Evolutionary conservation across 2,797 vertebrate species (phyloP).

Genomic region (Epinephelus coioides): DNA sequence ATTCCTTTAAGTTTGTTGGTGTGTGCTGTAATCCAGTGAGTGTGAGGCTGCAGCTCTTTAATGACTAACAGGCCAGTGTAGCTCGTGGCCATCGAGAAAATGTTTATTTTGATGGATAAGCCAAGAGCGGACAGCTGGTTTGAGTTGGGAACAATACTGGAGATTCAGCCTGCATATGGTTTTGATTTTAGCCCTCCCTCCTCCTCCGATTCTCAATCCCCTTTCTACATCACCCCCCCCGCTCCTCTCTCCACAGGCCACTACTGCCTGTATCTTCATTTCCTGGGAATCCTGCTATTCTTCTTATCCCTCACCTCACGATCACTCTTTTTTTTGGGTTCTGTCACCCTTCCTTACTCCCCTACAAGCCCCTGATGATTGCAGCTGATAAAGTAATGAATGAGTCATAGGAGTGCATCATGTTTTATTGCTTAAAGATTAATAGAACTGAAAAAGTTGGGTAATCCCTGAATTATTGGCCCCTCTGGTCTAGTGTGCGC

Average conservation of each 20-base stretch:
- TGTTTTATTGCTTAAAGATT: conserved; percentile 70
- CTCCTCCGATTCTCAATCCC: conserved; percentile 59
- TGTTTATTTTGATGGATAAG: conserved; percentile 89
- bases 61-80: conserved; percentile 82
- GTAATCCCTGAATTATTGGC: conserved; percentile 66
- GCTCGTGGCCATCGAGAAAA: conserved; percentile 82
- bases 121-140: conserved; percentile 87
- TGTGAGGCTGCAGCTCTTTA: conserved; percentile 70
- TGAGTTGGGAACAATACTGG: conserved; percentile 87
- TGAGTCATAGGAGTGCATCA: conserved; percentile 67
- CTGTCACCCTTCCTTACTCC: conserved; percentile 42
- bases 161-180: conserved; percentile 87
- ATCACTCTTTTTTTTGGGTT: conserved; percentile 40
- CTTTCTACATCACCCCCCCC: conserved; percentile 59
- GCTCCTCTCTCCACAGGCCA: conserved; percentile 61
- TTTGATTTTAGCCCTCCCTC: conserved; percentile 77
- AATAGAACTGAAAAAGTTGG: conserved; percentile 59
- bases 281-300: conserved; percentile 68
- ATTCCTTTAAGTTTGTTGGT: conserved; percentile 17
- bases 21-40: conserved; percentile 39
- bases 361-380: conserved; percentile 46
- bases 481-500: conserved; percentile 42
- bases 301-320: conserved; percentile 51
- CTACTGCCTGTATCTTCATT: conserved; percentile 73
- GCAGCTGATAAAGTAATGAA: conserved; percentile 69